Evolutionary conservation across 2,888 invertebrate genomes (phyloP).

Genomic region (Endomychus coccineus): DNA sequence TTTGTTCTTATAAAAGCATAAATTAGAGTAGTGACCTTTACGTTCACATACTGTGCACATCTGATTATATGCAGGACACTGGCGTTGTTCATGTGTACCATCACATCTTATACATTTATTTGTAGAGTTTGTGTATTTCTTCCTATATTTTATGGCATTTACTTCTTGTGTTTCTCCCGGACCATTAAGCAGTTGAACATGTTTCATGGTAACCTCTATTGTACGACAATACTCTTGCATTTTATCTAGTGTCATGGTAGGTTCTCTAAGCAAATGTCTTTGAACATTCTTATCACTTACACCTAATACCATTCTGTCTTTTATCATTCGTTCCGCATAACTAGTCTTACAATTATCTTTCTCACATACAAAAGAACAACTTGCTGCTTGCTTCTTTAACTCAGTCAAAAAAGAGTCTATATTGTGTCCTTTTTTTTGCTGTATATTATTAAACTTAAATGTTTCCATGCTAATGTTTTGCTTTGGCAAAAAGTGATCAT

Average conservation of each 20-base stretch:
- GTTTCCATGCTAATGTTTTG: slow-evolving; percentile 2
- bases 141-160: neutral
- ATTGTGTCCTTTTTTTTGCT: neutral
- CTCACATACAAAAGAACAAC: neutral
- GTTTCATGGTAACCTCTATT: slow-evolving; percentile 4
- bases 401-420: slow-evolving; percentile 1
- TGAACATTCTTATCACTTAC: slow-evolving; percentile 3
- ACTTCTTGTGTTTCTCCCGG: neutral
- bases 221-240: slow-evolving; percentile 4
- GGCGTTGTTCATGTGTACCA: slow-evolving; percentile 1
- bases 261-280: slow-evolving; percentile 2
- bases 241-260: neutral
- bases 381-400: slow-evolving; percentile 1
- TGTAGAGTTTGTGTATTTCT: too few relatives aligned
- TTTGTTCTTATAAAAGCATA: slow-evolving; percentile 4
- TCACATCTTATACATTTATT: slow-evolving; percentile 9
- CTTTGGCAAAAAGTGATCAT: neutral
- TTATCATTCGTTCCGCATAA: slow-evolving; percentile 3
- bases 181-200: slow-evolving; percentile 3
- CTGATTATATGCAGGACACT: slow-evolving; percentile 6
- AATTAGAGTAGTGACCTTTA: slow-evolving; percentile 3
- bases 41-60: slow-evolving; percentile 2
- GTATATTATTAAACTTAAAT: slow-evolving; percentile 3
- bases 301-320: slow-evolving; percentile 3
- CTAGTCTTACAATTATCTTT: neutral